Conservation (phyloP, 1,140 invertebrate genomes). For the Drosophila sulfurigaster region DNA sequence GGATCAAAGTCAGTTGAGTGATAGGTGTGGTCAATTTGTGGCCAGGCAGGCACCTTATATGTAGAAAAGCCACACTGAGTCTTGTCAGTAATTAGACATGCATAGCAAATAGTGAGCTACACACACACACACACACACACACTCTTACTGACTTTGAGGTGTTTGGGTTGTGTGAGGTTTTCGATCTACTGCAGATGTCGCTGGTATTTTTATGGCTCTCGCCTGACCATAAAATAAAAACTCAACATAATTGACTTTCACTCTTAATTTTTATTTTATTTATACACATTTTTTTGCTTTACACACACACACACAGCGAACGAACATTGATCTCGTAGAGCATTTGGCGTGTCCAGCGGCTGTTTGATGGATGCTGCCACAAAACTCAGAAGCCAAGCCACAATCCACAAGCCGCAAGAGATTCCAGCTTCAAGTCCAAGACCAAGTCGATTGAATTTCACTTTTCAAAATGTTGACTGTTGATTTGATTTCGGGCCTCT, state of each 20-base stretch:
- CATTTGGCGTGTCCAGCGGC: constrained; percentile 56
- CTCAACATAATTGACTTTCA: constrained; percentile 72
- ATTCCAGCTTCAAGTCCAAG: constrained; percentile 65
- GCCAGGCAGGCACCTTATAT: constrained; percentile 25
- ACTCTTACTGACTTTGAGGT: constrained; percentile 11
- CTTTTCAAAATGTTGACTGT: constrained; percentile 3
- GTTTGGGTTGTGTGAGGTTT: constrained; percentile 36
- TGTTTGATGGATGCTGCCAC: constrained; percentile 43
- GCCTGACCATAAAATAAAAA: constrained; percentile 60
- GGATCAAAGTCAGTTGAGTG: not conserved
- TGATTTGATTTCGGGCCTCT: constrained; percentile 31
- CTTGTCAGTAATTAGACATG: constrained; percentile 60
- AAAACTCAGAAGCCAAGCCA: constrained; percentile 35
- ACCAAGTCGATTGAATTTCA: constrained; percentile 6
- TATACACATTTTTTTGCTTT: constrained; percentile 21
- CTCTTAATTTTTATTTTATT: constrained; percentile 57
- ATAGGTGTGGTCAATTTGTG: constrained; percentile 52
- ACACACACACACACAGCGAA: constrained; percentile 2
- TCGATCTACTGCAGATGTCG: constrained; percentile 47
- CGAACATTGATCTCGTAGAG: constrained; percentile 70
- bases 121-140: not conserved
- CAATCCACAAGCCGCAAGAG: constrained; percentile 24
- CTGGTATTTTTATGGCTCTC: constrained; percentile 53
- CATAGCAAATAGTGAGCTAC: constrained; percentile 32
- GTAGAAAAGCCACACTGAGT: constrained; percentile 2